Evolutionary conservation across 1,140 invertebrate genomes (phyloP), one percentile per base, ranked within the genome.

Genomic region (Euwallacea similis): DNA sequence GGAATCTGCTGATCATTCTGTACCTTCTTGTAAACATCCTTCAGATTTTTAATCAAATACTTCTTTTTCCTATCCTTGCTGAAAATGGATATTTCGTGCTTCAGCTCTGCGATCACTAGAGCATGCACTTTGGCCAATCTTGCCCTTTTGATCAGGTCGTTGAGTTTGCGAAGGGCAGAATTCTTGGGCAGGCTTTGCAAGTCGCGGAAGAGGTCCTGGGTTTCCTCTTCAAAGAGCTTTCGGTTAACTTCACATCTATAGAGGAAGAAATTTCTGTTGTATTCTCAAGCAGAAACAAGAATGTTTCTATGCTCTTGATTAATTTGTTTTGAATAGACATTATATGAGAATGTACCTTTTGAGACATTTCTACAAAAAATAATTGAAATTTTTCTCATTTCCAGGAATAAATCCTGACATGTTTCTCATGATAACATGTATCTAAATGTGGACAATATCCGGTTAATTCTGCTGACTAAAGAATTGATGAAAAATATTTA

Each of bases 31-130:
- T 91, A 94, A 73, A 90, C 90, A 43, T 87, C 80, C 10, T 86
- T 86, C 53, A 96, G 83, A 79, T 91, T 90, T 80, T 90, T 91
- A 53, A 96, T 95, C 13, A 95, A 82, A 61, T 95, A 93, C 76
- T 93, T 94, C 82, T 96, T 95, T 79, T 93, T 95, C 15, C 84
- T 83, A 55, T 86, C 85, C 81, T 94, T 94, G 2, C 92, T 91
- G 79, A 92, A 91, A 80, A 92, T 82, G 0, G 89, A 82, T 79
- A 83, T 82, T 50, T 83, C 80, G 55, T 79, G 80, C 41, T 76
- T 75, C 9, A 84, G 81, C 81, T 93, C 90, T 78, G 92, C 90
- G 64, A 96, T 94, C 73, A 96, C 93, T 77, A 93, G 93, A 0
- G 93, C 92, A 82, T 95, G 92, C 13, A 93, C 91, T 84, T 92